Conservation (phyloP, 2,888 invertebrate genomes). For the Pollenia angustigena region DNA sequence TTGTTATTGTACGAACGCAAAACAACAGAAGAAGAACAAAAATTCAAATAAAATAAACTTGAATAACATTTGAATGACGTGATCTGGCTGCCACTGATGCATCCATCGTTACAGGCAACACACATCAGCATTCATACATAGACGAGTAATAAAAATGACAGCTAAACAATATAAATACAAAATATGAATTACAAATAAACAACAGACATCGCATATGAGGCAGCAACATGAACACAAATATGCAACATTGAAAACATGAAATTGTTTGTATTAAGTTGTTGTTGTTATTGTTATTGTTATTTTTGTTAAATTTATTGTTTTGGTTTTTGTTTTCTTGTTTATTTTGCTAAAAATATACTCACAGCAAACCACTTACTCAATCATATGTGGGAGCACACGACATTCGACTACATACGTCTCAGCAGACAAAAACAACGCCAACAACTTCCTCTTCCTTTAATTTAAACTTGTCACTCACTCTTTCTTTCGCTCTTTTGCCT, state of each 20-base stretch:
- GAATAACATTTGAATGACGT: conserved; percentile 50
- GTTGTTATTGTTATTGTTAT: conserved; percentile 13
- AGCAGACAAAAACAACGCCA: conserved; percentile 49
- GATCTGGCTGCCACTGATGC: conserved; percentile 47
- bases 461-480: conserved; percentile 13
- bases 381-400: conserved; percentile 29
- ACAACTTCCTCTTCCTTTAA: conserved; percentile 62
- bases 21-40: not conserved
- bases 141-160: conserved; percentile 13
- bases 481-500: not conserved
- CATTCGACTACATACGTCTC: conserved; percentile 27
- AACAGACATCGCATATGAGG: not conserved
- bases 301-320: not conserved
- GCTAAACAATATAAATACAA: conserved; percentile 19
- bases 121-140: not conserved
- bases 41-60: conserved; percentile 49
- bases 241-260: conserved; percentile 48
- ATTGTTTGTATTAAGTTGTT: not conserved
- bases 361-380: conserved; percentile 10
- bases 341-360: conserved; percentile 56
- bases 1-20: conserved; percentile 11
- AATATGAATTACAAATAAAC: conserved; percentile 15
- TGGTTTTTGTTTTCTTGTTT: conserved; percentile 20
- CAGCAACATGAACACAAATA: conserved; percentile 5
- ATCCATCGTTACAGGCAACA: conserved; percentile 20